Evolutionary conservation across 2,888 invertebrate species (phyloP), one percentile per base, ranked within the genome.

Genomic region (Polydrusus cervinus): DNA sequence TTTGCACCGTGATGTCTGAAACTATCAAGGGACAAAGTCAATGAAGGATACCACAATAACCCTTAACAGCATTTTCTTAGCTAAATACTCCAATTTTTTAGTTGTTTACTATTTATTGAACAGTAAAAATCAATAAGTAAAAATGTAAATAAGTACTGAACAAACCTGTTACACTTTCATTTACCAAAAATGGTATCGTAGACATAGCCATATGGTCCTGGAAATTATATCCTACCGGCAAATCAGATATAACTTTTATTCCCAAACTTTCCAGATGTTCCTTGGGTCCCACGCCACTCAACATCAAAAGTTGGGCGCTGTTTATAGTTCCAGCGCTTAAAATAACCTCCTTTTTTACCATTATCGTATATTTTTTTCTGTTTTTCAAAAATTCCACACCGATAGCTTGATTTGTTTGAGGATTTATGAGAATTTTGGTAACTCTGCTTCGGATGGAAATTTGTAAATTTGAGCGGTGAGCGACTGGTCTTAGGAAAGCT

Each of bases 251-350:
- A 1, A 92, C 89, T 0, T 89, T 85, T 66, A 96, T 93, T 3
- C 89, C 89, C 8, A 91, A 82, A 40, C 90, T 87, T 18, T 86
- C 81, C 6, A 95, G 86, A 82, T 94, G 91, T 0, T 90, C 87
- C 38, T 84, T 86, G 0, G 94, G 94, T 0, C 95, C 95, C 34
- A 96, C 88, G 11, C 97, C 97, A 0, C 96, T 96, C 13, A 96
- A 85, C 94, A 96, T 93, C 57, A 97, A 86, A 3, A 97, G 85
- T 84, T 97, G 96, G 0, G 97, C 95, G 1, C 95, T 94, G 79
- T 94, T 95, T 34, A 97, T 92, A 0, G 94, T 88, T 3, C 97
- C 97, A 0, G 95, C 95, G 8, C 93, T 91, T 34, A 96, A 86
- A 67, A 97, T 90, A 0, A 97, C 90, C 87, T 95, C 96, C 78